These are phyloP conservation scores for Siderastrea siderea DNA, from an alignment of 92 coral and sea anemone genomes.

Conservation along the genomic window DNA sequence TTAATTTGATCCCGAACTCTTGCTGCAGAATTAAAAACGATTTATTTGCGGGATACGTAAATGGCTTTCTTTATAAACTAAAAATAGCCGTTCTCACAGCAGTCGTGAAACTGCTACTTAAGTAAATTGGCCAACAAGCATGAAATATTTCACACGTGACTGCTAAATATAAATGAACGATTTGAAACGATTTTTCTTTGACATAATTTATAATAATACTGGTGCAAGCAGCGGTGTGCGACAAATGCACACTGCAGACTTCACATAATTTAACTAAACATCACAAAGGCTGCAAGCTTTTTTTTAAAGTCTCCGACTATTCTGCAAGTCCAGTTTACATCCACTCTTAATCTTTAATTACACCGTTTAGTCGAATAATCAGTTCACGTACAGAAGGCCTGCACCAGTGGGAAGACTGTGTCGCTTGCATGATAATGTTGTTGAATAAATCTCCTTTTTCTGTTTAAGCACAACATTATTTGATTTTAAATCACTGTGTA, in stretches of 20 bases:
- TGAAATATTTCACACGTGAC: too few relatives aligned
- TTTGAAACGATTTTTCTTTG: too few relatives aligned
- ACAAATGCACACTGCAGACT: too few relatives aligned
- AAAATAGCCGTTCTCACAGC: background rate
- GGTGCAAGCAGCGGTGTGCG: too few relatives aligned
- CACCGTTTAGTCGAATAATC: slow-evolving; percentile 7
- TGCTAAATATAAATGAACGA: too few relatives aligned
- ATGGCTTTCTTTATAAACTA: background rate
- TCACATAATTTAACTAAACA: too few relatives aligned
- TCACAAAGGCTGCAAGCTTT: too few relatives aligned
- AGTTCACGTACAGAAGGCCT: slow-evolving; percentile 28
- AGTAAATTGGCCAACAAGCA: background rate
- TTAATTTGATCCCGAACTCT: background rate
- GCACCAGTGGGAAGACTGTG: background rate
- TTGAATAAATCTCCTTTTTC: background rate
- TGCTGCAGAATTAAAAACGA: background rate
- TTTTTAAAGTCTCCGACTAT: too few relatives aligned
- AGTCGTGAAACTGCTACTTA: background rate
- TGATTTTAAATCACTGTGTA: slow-evolving; percentile 66
- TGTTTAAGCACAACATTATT: slow-evolving; percentile 64
- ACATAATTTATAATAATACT: too few relatives aligned
- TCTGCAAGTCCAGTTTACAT: background rate
- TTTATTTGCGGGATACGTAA: slow-evolving; percentile 2
- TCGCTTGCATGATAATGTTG: slow-evolving; percentile 7
- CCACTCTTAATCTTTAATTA: slow-evolving; percentile 2